Base-by-base conservation (phyloP, 2,113 vertebrate species). In the Alligator sinensis region DNA sequence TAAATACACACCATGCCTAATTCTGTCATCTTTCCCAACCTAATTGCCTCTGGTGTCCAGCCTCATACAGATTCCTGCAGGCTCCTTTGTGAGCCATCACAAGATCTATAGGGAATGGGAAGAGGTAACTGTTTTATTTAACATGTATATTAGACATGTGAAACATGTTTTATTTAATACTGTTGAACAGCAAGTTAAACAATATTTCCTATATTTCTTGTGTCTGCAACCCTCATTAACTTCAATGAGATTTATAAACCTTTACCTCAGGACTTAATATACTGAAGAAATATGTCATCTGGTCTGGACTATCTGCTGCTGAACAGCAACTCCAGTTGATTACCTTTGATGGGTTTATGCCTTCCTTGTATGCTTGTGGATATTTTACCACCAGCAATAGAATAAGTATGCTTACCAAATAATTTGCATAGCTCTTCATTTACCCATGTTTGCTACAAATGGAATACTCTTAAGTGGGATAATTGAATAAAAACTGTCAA, bases 251-350 rank as follows among this genome's bases (percentile, higher is more conserved):
- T 55, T 63, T 84, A 18, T 4, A 61, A 66, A 17, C 12, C 28
- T 76, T 72, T 89, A 17, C 21, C 81, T 38, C 4, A 77, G 4
- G 14, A n/a, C 1, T 70, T 17, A 86, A 88, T 88, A 86, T 30
- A 80, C 60, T 68, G 81, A 12, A 9, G 60, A 91, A 91, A 88
- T 76, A 25, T 8, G 61, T 79, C 11, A 54, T 86, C 34, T 93
- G 63, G 83, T 25, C 64, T 88, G 90, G 28, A 81, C 88, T 82
- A 80, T 74, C 28, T 82, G 13, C 47, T 90, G 34, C 80, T 89
- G 57, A 70, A 86, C 55, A 14, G 1, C 89, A 61, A 70, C 22
- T 83, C 11, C 22, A 68, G 14, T 11, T 83, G 28, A 90, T 79
- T 47, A 68, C 5, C 9, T 4, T 57, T 81, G 10, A 14, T 87